Conservation (phyloP, 2,113 vertebrate species). For the Coryphaenoides rupestris region DNA sequence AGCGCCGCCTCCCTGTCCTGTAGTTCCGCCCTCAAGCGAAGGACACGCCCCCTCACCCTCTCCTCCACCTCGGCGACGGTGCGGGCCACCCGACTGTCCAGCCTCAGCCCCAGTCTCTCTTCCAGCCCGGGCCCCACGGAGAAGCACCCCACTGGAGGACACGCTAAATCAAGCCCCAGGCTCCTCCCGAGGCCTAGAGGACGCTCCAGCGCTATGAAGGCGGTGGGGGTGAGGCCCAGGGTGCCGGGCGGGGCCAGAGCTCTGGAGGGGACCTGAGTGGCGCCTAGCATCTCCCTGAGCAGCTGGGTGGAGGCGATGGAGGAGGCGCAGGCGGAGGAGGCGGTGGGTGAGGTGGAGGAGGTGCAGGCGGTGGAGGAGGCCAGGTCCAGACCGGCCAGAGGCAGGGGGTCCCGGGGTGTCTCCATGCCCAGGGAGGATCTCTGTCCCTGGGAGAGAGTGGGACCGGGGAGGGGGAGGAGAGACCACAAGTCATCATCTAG, state of each 20-base stretch:
- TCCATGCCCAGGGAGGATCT: slow-evolving; percentile 24
- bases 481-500: no score
- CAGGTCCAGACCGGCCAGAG: slow-evolving; percentile 53
- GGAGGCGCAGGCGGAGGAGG: slow-evolving; percentile 41
- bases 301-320: slow-evolving; percentile 41
- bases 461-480: slow-evolving; percentile 41
- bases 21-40: slow-evolving; percentile 50
- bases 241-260: slow-evolving; percentile 31
- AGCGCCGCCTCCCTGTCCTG: slow-evolving; percentile 57
- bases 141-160: slow-evolving; percentile 4
- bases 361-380: slow-evolving; percentile 42
- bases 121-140: slow-evolving; percentile 42
- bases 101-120: slow-evolving; percentile 39
- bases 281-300: slow-evolving; percentile 22
- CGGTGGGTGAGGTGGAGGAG: no score
- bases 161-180: slow-evolving; percentile 24
- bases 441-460: slow-evolving; percentile 9
- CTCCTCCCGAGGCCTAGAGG: slow-evolving; percentile 14
- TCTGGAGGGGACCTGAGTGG: neutral
- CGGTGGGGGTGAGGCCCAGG: neutral
- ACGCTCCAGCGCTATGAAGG: slow-evolving; percentile 6
- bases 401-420: slow-evolving; percentile 12
- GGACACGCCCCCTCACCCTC: slow-evolving; percentile 48
- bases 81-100: slow-evolving; percentile 30
- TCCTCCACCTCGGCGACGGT: slow-evolving; percentile 58